phyloP scores from a whole-genome alignment of 2,113 vertebrate species.

The Pogonocichla stellata region DNA sequence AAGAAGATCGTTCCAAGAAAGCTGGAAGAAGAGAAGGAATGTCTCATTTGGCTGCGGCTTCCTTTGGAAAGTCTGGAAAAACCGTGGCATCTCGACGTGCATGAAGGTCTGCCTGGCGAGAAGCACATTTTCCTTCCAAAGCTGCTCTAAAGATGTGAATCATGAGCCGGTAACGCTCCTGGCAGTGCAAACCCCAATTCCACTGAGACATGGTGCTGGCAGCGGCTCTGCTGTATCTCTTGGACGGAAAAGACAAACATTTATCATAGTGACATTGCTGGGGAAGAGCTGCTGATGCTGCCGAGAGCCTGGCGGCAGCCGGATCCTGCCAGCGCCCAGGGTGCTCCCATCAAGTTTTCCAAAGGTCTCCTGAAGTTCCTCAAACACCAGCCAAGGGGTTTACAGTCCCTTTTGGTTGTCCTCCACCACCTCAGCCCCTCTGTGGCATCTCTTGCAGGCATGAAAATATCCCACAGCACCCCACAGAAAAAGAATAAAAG shows the following conservation, averaged over 20 bases:
- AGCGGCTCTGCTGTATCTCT: not conserved
- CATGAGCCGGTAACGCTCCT: constrained; percentile 36
- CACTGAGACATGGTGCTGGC: constrained; percentile 2
- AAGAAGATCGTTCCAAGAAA: constrained; percentile 44
- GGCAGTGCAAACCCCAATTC: not conserved
- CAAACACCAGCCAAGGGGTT: not conserved
- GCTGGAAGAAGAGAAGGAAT: constrained; percentile 50
- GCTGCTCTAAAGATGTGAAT: constrained; percentile 50
- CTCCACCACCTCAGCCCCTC: not conserved
- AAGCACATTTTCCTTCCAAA: constrained; percentile 33
- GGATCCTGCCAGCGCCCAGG: not conserved
- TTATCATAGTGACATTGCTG: not conserved
- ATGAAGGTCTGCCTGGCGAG: not conserved
- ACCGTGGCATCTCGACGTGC: not conserved
- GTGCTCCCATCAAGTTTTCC: not conserved
- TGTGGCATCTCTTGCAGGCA: rapidly evolving
- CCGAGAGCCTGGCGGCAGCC: rapidly evolving
- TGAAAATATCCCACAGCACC: not conserved
- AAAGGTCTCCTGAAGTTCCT: not conserved
- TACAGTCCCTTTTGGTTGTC: not conserved
- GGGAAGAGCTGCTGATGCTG: not conserved
- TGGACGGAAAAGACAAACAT: constrained; percentile 1
- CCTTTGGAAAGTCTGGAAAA: constrained; percentile 55
- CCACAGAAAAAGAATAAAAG: not conserved
- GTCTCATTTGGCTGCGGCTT: constrained; percentile 28